Evolutionary conservation across 2,888 invertebrate species (phyloP).

Genomic region (Ectemnius continuus): DNA sequence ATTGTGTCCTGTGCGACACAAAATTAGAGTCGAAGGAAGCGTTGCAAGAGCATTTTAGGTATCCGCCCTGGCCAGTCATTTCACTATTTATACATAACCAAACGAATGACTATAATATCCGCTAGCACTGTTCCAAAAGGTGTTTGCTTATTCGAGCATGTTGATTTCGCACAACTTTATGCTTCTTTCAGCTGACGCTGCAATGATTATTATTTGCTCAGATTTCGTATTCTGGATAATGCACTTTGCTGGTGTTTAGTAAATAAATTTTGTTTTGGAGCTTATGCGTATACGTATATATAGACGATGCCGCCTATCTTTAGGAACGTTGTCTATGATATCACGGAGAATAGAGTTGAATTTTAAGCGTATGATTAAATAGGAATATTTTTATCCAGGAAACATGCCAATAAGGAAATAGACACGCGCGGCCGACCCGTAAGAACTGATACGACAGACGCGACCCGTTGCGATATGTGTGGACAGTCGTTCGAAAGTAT

Average conservation of each 20-base stretch:
- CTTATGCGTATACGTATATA: no score
- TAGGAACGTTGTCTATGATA: no score
- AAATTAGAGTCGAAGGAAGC: constrained; percentile 81
- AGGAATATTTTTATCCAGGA: constrained; percentile 74
- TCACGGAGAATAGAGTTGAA: no score
- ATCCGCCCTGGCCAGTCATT: constrained; percentile 44
- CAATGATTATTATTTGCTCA: no score
- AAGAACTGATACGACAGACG: constrained; percentile 67
- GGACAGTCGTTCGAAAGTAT: constrained; percentile 81
- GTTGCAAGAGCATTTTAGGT: constrained; percentile 83
- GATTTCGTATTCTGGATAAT: no score
- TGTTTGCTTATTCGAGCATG: not conserved
- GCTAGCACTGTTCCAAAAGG: not conserved
- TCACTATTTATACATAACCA: constrained; percentile 34
- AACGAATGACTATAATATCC: not conserved
- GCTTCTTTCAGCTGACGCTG: not conserved
- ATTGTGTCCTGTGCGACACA: constrained; percentile 82
- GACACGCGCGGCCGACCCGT: constrained; percentile 76
- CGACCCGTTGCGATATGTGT: constrained; percentile 82
- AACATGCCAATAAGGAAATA: constrained; percentile 83
- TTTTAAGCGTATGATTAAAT: constrained; percentile 6
- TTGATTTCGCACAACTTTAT: not conserved
- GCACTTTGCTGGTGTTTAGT: no score
- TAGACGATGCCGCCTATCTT: no score
- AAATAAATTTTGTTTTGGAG: no score